Percentiles rank a stretch among this genome's conserved stretches.
Conservation (phyloP, 2,113 vertebrate genomes). For the Fregetta grallaria region DNA sequence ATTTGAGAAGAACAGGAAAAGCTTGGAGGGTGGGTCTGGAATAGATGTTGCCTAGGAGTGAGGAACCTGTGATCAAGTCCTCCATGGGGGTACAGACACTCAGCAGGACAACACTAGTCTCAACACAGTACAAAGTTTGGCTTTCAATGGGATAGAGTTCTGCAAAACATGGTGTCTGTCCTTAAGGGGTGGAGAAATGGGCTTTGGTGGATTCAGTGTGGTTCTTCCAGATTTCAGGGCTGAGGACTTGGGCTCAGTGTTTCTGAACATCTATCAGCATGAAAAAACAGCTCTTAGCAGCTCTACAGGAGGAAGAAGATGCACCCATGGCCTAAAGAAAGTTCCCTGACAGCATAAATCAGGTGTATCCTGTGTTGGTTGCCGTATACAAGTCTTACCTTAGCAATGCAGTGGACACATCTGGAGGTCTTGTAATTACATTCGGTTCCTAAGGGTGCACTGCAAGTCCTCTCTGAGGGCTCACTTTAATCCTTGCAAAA, state of each 20-base stretch:
- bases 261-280: background rate
- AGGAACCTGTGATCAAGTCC: background rate
- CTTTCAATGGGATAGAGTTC: background rate
- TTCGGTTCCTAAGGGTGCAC: background rate
- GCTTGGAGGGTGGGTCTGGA: background rate
- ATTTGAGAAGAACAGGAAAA: background rate
- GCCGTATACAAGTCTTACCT: background rate
- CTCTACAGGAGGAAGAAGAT: background rate
- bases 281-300: background rate
- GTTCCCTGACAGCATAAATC: background rate
- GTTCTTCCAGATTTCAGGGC: background rate
- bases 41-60: background rate
- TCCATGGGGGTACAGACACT: background rate
- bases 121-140: background rate
- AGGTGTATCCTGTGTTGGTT: background rate
- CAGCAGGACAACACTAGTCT: background rate
- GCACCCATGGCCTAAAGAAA: background rate
- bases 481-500: background rate
- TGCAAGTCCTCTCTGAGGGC: background rate
- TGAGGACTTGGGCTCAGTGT: background rate
- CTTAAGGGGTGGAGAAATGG: background rate
- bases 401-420: background rate
- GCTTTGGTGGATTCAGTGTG: background rate
- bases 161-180: background rate
- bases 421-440: background rate